Percentiles rank a stretch among this genome's conserved stretches.
These are phyloP conservation scores for Tolmerus cingulatus DNA, from an alignment of 2,888 invertebrate genomes.

Conservation along the genomic window DNA sequence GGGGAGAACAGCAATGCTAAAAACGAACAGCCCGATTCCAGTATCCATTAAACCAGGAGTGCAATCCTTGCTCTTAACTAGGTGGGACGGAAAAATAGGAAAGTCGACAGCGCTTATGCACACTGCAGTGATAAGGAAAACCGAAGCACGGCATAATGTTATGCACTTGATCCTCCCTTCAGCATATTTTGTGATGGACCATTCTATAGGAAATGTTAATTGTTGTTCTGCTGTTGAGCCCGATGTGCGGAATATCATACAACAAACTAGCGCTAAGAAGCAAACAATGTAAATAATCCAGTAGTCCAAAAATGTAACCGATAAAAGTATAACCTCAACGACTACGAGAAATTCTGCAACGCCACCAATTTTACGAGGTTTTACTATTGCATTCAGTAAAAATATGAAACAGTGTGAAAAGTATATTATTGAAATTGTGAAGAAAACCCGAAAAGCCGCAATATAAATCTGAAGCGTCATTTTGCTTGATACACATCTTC, in stretches of 20 bases:
- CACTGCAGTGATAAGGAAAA: slow-evolving; percentile 77
- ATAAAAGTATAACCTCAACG: background rate
- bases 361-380: background rate
- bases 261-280: background rate
- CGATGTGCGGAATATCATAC: background rate
- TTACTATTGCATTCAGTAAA: background rate
- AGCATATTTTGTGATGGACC: background rate
- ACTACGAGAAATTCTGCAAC: background rate
- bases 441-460: background rate
- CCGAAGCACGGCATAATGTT: slow-evolving; percentile 74
- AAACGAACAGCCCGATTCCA: slow-evolving; percentile 89
- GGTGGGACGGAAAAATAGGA: slow-evolving; percentile 79
- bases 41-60: slow-evolving; percentile 95
- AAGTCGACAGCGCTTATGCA: slow-evolving; percentile 97
- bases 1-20: slow-evolving; percentile 74
- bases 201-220: background rate
- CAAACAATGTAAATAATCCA: background rate
- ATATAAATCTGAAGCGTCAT: background rate
- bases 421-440: background rate
- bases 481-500: too few species aligned
- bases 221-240: background rate
- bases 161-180: slow-evolving; percentile 56
- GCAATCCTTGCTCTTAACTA: slow-evolving; percentile 86
- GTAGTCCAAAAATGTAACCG: background rate
- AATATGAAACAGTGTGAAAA: background rate